Evolutionary conservation across 2,113 vertebrate species (phyloP), one percentile per base, ranked within the genome.

Genomic region (Labeo rohita): DNA sequence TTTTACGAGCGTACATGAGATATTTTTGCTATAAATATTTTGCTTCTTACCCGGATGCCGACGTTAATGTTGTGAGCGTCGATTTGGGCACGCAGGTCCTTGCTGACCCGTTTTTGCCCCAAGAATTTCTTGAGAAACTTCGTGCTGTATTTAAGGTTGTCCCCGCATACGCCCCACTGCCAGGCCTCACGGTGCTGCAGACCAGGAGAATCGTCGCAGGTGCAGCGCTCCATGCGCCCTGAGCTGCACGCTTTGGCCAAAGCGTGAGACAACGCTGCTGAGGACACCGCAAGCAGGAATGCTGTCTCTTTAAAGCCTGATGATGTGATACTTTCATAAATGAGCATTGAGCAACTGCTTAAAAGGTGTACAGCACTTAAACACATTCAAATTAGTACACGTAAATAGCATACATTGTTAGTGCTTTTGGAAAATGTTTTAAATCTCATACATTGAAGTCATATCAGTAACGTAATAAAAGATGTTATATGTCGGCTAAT

Each of bases 71-170:
- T 99, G 91, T 99, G 98, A 86, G 96, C 92, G 10, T 99, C 98
- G 10, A 96, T 95, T 84, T 96, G 97, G 6, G 98, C 98, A 90
- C 97, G 92, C 91, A 98, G 95, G 93, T 99, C 98, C 91, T 98
- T 99, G 93, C 96, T 97, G 84, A 96, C 96, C 92, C 94, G 96
- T 93, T 97, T 99, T 85, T 98, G 96, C 39, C 97, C 97, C 80
- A 99, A 92, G 91, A 99, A 99, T 88, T 97, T 97, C 86, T 97
- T 98, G 86, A 99, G 95, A 88, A 99, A 99, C 92, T 96, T 98
- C 92, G 97, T 98, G 95, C 98, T 99, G 86, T 99, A 99, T 86
- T 98, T 98, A 90, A 99, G 96, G 93, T 99, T 99, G 95, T 99
- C 98, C 0, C 98, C 98, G 0, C 98, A 99, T 79, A 99, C 96